Percentiles rank a stretch among this genome's conserved stretches.
Evolutionary conservation across 2,113 vertebrate genomes (phyloP).

Genomic region (Pipra filicauda): DNA sequence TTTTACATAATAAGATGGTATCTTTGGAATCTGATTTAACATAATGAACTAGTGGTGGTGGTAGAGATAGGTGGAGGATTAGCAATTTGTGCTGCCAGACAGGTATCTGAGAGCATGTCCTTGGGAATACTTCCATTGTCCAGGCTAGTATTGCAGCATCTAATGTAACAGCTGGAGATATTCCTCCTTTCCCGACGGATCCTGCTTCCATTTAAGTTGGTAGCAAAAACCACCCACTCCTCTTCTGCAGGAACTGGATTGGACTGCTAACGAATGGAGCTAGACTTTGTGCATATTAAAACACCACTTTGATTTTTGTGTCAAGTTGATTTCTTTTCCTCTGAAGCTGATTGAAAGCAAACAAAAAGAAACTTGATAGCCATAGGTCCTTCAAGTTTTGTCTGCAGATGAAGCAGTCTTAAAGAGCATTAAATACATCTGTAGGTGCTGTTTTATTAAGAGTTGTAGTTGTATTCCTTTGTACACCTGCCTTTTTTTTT

Average conservation of each 20-base stretch:
- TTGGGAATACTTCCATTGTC: conserved; percentile 55
- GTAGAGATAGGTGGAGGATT: background rate
- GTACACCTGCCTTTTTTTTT: background rate
- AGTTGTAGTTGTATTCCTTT: conserved; percentile 17
- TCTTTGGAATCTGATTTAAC: background rate
- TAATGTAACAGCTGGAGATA: conserved; percentile 31
- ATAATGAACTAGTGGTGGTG: background rate
- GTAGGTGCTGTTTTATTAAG: conserved; percentile 23
- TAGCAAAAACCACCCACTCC: conserved; percentile 12
- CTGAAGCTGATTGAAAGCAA: conserved; percentile 27
- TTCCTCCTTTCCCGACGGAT: conserved; percentile 27
- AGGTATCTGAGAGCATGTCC: background rate
- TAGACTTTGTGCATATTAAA: conserved; percentile 36
- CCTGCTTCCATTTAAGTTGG: conserved; percentile 18
- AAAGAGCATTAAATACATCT: background rate
- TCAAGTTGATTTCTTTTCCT: background rate
- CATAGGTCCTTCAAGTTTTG: background rate
- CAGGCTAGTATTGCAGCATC: conserved; percentile 19
- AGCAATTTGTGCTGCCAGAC: conserved; percentile 34
- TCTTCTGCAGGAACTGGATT: conserved; percentile 20
- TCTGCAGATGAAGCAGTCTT: background rate
- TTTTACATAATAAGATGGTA: background rate
- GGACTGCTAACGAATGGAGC: conserved; percentile 23
- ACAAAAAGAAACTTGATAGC: conserved; percentile 19
- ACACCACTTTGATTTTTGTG: background rate